Percentiles rank a stretch among this genome's conserved stretches.
These are phyloP conservation scores for Torymus tubicola DNA, from an alignment of 2,888 invertebrate genomes.

Conservation along the genomic window DNA sequence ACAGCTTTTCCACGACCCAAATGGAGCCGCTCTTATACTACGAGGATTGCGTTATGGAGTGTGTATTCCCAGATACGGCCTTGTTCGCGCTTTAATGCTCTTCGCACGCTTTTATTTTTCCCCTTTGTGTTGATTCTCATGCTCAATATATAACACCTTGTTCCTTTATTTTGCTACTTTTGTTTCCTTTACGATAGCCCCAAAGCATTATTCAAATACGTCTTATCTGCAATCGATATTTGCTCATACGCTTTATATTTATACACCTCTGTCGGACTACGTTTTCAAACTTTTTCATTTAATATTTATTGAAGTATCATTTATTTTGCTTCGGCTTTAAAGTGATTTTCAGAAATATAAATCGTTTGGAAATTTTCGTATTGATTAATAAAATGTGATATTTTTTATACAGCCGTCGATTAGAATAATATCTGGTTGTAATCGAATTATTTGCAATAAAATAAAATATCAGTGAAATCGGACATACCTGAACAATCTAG, in stretches of 20 bases:
- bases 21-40: conserved; percentile 6
- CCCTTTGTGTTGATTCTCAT: conserved; percentile 16
- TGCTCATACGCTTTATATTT: neutral
- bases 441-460: no score
- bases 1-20: conserved; percentile 23
- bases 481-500: no score
- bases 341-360: no score
- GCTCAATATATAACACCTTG: conserved; percentile 6
- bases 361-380: no score
- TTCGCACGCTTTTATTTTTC: neutral
- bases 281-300: no score
- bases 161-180: neutral
- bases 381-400: no score
- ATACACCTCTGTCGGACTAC: no score
- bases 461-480: no score
- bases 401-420: no score
- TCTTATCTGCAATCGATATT: conserved; percentile 9
- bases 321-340: no score
- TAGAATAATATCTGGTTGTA: no score
- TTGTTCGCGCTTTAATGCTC: conserved; percentile 22
- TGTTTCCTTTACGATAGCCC: conserved; percentile 1
- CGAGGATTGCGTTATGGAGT: conserved; percentile 3
- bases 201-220: neutral
- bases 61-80: neutral
- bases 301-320: no score